Base-by-base conservation (phyloP, 2,888 invertebrate species). In the Thelaira solivaga region DNA sequence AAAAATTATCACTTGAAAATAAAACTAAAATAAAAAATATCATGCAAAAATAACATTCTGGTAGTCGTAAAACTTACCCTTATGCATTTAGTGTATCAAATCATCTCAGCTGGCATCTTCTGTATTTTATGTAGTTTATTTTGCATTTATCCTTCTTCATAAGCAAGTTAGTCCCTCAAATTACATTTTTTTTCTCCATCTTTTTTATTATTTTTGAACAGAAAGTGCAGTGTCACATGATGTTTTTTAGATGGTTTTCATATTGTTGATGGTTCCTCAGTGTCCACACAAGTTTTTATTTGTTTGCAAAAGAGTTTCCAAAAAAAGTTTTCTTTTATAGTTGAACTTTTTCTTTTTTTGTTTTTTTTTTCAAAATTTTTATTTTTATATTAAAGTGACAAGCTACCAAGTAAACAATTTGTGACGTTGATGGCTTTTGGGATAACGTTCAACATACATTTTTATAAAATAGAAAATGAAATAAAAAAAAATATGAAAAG, bases 251-350 rank as follows among this genome's bases (percentile, higher is more conserved):
- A 73, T 59, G 57, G 49, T 31, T 73, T 69, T 73, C 68, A 73
- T 68, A 77, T 64, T 74, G 74, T 71, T 80, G 74, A 80, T 80
- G 80, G 76, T 74, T 80, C 80, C 80, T 80, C 80, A 74, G 76
- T 80, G 80, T 80, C 76, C 76, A 77, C 57, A 76, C 71, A 76
- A 80, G 69, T 80, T 80, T 73, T 59, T 73, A 77, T 77, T 69
- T 80, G 68, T 77, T 73, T 73, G 73, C 49, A 49, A 51, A 43
- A 43, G 51, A 68, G 26, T 31, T 34, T 11, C 39, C 13, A 59
- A 4, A 39, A 36, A 67, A 45, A 45, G 4, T 57, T 57, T 29
- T 11, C 36, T 53, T 43, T 41, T 53, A 13, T 47, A 45, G 24
- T 47, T 55, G n/a, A 18, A 34, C n/a, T 16, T 36, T 55, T 45